Evolutionary conservation across 2,113 vertebrate species (phyloP).

Genomic region (Ageneiosus marmoratus): DNA sequence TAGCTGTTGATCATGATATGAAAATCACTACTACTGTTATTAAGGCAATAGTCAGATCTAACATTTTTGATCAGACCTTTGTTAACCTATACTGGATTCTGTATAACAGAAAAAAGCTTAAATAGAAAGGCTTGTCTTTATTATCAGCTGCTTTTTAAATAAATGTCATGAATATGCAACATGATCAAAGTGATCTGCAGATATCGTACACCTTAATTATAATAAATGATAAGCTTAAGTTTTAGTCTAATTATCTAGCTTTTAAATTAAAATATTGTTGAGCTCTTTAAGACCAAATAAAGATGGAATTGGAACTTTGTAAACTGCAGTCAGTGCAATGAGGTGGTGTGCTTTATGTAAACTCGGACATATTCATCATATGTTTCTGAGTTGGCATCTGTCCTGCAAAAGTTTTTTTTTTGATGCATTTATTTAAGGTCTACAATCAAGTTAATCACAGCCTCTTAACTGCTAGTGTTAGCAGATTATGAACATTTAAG

Average conservation of each 20-base stretch:
- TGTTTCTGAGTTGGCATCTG: background rate
- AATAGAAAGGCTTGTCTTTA: background rate
- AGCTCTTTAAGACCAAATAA: background rate
- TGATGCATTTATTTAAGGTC: background rate
- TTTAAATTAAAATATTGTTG: background rate
- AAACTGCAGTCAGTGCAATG: background rate
- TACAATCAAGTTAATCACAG: background rate
- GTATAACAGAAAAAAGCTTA: background rate
- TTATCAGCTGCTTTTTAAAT: background rate
- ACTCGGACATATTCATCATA: background rate
- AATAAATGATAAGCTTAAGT: background rate
- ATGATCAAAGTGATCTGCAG: background rate
- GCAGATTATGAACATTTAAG: background rate
- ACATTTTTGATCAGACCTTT: background rate
- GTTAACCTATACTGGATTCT: background rate
- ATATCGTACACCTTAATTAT: background rate
- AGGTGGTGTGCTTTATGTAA: background rate
- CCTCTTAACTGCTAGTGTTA: background rate
- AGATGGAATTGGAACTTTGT: background rate
- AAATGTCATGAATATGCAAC: background rate
- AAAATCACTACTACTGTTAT: background rate
- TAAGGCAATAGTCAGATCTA: background rate
- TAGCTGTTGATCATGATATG: too few species aligned
- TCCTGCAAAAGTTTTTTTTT: background rate
- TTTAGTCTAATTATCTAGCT: background rate